Evolutionary conservation across 2,797 vertebrate species (phyloP).

Genomic region (Typhlichthys subterraneus): DNA sequence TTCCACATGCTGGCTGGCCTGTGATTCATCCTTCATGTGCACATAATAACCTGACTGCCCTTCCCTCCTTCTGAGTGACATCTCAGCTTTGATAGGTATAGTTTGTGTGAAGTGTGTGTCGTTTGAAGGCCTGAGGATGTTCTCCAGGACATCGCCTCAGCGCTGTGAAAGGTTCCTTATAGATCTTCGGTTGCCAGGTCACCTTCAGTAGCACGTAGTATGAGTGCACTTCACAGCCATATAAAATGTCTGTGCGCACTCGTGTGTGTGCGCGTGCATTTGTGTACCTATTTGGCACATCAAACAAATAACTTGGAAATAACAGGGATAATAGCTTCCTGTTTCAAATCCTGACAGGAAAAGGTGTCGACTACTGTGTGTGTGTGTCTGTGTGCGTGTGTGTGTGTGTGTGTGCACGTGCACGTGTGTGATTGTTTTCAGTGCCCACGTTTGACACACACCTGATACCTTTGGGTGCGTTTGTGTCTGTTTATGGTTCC

Average conservation of each 20-base stretch:
- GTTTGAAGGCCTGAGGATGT: conserved; percentile 39
- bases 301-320: too few relatives aligned
- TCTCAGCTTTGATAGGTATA: conserved; percentile 11
- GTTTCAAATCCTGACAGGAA: too few relatives aligned
- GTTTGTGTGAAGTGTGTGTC: conserved; percentile 12
- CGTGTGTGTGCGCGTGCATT: conserved; percentile 1
- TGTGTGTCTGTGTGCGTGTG: neutral
- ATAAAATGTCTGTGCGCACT: conserved; percentile 51
- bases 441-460: neutral
- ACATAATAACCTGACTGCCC: conserved; percentile 32
- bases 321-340: too few relatives aligned
- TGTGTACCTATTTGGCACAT: neutral
- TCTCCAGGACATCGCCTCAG: conserved; percentile 59
- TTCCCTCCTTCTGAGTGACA: conserved; percentile 14
- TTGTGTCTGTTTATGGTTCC: conserved; percentile 1
- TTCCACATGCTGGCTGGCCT: conserved; percentile 16
- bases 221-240: conserved; percentile 42
- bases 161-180: conserved; percentile 59
- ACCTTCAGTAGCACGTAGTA: conserved; percentile 55
- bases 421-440: neutral
- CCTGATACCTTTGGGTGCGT: neutral
- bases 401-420: neutral
- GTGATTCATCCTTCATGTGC: conserved; percentile 32
- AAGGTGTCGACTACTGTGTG: too few relatives aligned
- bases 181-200: conserved; percentile 40